phyloP scores from a whole-genome alignment of 2,797 vertebrate genomes.

The Onychomys arenicola region DNA sequence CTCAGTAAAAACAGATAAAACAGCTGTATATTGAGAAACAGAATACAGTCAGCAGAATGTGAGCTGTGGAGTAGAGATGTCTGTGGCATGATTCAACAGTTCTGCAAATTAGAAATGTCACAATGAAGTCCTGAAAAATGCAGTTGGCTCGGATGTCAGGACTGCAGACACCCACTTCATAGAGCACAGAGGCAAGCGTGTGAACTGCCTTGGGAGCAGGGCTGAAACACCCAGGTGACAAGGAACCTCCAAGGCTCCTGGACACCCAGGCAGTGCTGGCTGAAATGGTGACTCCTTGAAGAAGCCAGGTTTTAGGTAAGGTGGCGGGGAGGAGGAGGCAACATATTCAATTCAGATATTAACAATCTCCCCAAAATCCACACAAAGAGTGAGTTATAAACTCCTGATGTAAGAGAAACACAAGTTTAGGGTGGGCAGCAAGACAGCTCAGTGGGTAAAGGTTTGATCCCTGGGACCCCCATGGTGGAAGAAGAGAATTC shows the following conservation, averaged over 20 bases:
- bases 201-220: background rate
- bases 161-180: background rate
- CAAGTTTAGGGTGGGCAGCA: background rate
- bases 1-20: background rate
- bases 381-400: background rate
- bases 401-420: background rate
- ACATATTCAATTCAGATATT: background rate
- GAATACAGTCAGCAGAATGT: background rate
- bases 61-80: background rate
- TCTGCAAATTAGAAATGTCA: background rate
- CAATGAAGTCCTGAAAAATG: background rate
- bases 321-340: too few relatives aligned
- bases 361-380: background rate
- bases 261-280: background rate
- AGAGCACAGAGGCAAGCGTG: accelerated
- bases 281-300: background rate
- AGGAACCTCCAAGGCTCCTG: background rate
- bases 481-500: background rate
- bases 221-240: background rate
- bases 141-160: background rate
- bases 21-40: background rate
- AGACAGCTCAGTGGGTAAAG: background rate
- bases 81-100: background rate
- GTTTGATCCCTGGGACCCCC: background rate
- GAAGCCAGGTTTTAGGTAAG: background rate